Evolutionary conservation across 1,140 invertebrate genomes (phyloP).

Genomic region (Lethocerus indicus): DNA sequence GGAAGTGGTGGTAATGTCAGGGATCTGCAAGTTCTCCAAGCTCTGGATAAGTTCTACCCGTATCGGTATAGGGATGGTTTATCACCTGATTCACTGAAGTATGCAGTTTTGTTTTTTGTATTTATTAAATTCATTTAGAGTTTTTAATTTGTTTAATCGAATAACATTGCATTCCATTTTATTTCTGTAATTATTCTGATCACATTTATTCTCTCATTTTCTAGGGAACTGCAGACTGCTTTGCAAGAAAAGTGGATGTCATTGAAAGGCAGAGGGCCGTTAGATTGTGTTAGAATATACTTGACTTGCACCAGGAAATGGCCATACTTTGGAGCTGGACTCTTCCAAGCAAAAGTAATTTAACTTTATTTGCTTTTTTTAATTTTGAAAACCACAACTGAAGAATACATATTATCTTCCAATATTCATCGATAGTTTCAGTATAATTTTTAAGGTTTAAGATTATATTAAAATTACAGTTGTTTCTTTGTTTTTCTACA

Average conservation of each 20-base stretch:
- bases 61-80: slow-evolving; percentile 67
- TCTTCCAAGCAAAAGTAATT: slow-evolving; percentile 69
- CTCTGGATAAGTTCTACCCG: slow-evolving; percentile 80
- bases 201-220: slow-evolving; percentile 9
- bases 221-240: slow-evolving; percentile 60
- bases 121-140: neutral
- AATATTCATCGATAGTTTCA: neutral
- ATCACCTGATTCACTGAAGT: slow-evolving; percentile 56
- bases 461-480: neutral
- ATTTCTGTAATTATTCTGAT: neutral
- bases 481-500: slow-evolving; percentile 22
- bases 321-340: slow-evolving; percentile 85
- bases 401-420: neutral
- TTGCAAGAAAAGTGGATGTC: slow-evolving; percentile 78
- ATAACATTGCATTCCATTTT: neutral
- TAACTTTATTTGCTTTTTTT: neutral
- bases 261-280: slow-evolving; percentile 61
- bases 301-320: slow-evolving; percentile 88
- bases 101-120: slow-evolving; percentile 15
- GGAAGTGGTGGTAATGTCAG: slow-evolving; percentile 35
- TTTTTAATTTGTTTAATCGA: neutral
- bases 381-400: neutral
- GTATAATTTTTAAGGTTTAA: neutral
- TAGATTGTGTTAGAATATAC: slow-evolving; percentile 88
- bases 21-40: slow-evolving; percentile 42